phyloP scores from a whole-genome alignment of 2,113 vertebrate species.

The Fulmarus glacialis region DNA sequence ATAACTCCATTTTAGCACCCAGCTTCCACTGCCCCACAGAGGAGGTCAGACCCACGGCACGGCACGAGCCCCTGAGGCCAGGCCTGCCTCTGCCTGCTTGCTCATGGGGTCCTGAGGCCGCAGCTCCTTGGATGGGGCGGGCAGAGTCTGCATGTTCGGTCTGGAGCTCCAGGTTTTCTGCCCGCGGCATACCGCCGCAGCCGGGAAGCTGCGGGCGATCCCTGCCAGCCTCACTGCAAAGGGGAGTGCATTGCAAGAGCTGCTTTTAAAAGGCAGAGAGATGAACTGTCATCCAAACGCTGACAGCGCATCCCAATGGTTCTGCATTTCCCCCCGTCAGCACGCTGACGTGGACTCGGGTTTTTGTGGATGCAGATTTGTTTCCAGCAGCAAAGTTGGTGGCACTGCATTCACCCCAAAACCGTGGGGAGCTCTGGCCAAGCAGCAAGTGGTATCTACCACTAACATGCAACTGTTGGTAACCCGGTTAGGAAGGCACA shows the following conservation, averaged over 20 bases:
- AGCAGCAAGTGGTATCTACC: background rate
- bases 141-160: background rate
- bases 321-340: background rate
- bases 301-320: background rate
- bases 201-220: background rate
- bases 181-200: fast-evolving
- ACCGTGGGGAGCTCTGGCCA: background rate
- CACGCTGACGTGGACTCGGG: fast-evolving
- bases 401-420: background rate
- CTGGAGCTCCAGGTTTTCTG: background rate
- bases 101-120: background rate
- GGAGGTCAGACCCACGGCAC: background rate
- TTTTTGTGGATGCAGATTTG: background rate
- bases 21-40: background rate
- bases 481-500: background rate
- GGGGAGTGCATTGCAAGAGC: background rate
- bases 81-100: background rate
- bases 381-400: background rate
- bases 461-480: constrained; percentile 58
- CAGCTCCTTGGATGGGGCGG: background rate
- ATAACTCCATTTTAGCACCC: background rate
- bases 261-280: background rate
- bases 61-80: background rate
- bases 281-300: fast-evolving
- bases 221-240: background rate